Percentiles rank a stretch among this genome's conserved stretches.
These are phyloP conservation scores for Neocrepidodera transversa DNA, from an alignment of 2,888 invertebrate genomes.

Conservation along the genomic window DNA sequence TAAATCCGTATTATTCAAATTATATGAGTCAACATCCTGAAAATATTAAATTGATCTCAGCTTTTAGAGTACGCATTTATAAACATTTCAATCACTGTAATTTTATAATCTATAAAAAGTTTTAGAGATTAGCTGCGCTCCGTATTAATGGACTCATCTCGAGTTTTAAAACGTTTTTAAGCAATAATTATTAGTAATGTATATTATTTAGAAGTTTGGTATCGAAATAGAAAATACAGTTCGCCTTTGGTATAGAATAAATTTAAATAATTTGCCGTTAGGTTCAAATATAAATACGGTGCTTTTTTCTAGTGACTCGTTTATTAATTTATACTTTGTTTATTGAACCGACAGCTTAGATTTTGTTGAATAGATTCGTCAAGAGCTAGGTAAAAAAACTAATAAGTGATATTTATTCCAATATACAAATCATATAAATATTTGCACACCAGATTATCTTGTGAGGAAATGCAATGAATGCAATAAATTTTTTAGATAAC, in stretches of 20 bases:
- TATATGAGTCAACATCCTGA: background rate
- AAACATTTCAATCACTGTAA: background rate
- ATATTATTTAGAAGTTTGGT: background rate
- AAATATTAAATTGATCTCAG: background rate
- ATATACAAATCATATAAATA: background rate
- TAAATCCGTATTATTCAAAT: background rate
- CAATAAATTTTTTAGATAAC: too few relatives aligned
- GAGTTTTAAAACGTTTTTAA: slow-evolving; percentile 7
- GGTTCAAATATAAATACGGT: background rate
- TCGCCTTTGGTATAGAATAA: background rate
- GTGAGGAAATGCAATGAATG: background rate
- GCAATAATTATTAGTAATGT: slow-evolving; percentile 3
- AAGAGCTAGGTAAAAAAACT: background rate
- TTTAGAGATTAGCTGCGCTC: slow-evolving; percentile 2
- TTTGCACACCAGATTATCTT: background rate
- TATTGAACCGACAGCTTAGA: background rate
- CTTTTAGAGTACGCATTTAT: background rate
- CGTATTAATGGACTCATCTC: background rate
- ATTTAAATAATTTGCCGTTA: slow-evolving; percentile 7
- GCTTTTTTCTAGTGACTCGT: background rate
- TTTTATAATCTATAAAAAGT: background rate
- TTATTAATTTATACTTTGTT: slow-evolving; percentile 5
- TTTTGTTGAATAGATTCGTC: background rate
- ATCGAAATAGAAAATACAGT: slow-evolving; percentile 4
- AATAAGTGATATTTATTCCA: too few relatives aligned